Evolutionary conservation across 1,140 invertebrate species (phyloP).

Genomic region (Zaprionus ornatus): DNA sequence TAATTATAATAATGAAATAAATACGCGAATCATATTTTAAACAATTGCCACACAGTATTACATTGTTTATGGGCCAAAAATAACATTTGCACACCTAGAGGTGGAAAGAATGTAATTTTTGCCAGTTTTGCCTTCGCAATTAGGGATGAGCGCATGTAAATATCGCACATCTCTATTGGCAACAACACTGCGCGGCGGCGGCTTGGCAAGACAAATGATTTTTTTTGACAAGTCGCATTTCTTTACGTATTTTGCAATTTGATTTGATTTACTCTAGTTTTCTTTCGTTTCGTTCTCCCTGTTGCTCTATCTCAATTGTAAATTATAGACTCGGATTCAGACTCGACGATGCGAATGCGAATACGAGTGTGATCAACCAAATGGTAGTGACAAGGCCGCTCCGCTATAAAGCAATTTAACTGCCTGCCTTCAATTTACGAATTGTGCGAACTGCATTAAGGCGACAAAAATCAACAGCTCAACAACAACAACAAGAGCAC

Average conservation of each 20-base stretch:
- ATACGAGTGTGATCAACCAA: constrained; percentile 18
- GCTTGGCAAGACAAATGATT: constrained; percentile 44
- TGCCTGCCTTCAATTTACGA: constrained; percentile 27
- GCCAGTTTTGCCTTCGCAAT: constrained; percentile 11
- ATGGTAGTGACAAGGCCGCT: constrained; percentile 26
- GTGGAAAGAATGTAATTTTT: constrained; percentile 26
- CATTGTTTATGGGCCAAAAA: constrained; percentile 22
- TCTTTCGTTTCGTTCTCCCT: not conserved
- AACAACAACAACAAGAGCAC: not conserved
- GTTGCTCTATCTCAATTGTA: constrained; percentile 16
- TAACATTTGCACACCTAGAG: constrained; percentile 35
- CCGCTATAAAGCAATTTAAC: constrained; percentile 29
- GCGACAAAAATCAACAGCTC: constrained; percentile 37
- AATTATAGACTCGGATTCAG: constrained; percentile 21
- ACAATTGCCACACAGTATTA: not conserved
- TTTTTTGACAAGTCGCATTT: constrained; percentile 45
- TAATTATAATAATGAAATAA: not conserved
- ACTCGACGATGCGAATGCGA: constrained; percentile 4
- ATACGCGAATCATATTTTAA: not conserved
- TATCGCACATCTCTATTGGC: constrained; percentile 47
- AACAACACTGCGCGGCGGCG: constrained; percentile 43
- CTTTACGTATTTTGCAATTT: constrained; percentile 13
- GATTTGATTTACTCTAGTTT: constrained; percentile 1
- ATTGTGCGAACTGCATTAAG: constrained; percentile 29
- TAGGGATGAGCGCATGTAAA: constrained; percentile 37